phyloP scores from a whole-genome alignment of 2,888 invertebrate genomes.

The Pogonocherus hispidulus region DNA sequence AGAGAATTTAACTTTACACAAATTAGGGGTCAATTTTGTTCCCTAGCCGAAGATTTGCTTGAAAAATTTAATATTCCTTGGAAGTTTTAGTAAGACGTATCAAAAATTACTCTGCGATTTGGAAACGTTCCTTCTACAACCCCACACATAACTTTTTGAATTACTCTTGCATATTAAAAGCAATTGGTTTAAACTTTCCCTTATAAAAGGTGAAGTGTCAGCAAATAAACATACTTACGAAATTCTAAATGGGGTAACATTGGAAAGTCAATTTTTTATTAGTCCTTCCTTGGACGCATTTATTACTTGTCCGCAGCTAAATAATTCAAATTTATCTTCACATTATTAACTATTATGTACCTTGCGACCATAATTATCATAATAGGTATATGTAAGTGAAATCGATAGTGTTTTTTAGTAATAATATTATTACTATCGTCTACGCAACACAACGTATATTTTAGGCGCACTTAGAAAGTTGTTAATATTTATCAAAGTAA shows the following conservation, averaged over 20 bases:
- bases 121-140: no score
- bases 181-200: not conserved
- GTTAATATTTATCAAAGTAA: conserved; percentile 41
- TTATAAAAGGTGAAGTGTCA: not conserved
- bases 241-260: conserved; percentile 5
- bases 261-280: conserved; percentile 18
- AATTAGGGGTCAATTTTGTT: no score
- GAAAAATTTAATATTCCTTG: no score
- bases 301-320: conserved; percentile 4
- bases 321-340: conserved; percentile 20
- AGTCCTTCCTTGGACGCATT: not conserved
- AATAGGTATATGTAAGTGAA: conserved; percentile 24
- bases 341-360: conserved; percentile 5
- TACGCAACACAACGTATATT: conserved; percentile 12
- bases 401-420: conserved; percentile 25
- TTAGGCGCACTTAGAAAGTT: conserved; percentile 35
- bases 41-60: no score
- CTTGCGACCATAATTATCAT: conserved; percentile 21
- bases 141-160: not conserved
- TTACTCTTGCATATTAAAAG: conserved; percentile 4
- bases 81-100: no score
- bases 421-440: conserved; percentile 2
- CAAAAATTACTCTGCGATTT: no score
- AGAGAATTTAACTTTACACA: no score
- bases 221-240: not conserved